Base-by-base conservation (phyloP, 2,888 invertebrate genomes). In the Xanthia icteritia region DNA sequence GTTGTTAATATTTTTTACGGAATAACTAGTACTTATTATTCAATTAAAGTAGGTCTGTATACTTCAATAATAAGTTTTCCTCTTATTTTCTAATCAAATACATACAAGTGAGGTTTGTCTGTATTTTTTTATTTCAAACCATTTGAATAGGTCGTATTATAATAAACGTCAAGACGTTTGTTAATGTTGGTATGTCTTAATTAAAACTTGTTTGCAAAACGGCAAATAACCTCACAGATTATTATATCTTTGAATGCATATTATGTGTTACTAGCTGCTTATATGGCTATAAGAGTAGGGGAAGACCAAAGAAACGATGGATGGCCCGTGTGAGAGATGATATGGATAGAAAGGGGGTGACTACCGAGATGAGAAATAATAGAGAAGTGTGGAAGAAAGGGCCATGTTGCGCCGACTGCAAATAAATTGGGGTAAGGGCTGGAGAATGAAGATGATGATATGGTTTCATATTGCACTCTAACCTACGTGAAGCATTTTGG, bases 211-310 rank as follows among this genome's bases (percentile, higher is more conserved):
- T 56, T 56, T 56, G 17, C 20, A 73, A 27, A 64, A 48, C 58
- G 31, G 27, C 36, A 64, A 76, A 75, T 64, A 76, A 58, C 58
- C 8, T 4, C 17, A 45, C 20, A 6, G n/a, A 45, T 45, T 48
- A 17, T 48, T 48, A 48, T 17, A 48, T 48, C 5, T 48, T 17
- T 17, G 17, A 48, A 48, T 45, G 69, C 45, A 68, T 36, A n/a
- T 36, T n/a, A 13, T 5, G 9, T n/a, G 15, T 31, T 48, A 48
- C 8, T 5, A 48, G 27, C 20, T 39, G 20, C n/a, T 3, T n/a
- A n/a, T 13, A 39, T 39, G 56, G 45, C 20, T 31, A 31, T 31
- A 31, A 31, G 31, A 31, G n/a, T n/a, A n/a, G n/a, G n/a, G n/a
- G n/a, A n/a, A n/a, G n/a, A n/a, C n/a, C 31, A 31, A 31, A 31